Percentiles rank a stretch among this genome's conserved stretches.
These are phyloP conservation scores for Nasonovia ribisnigri DNA, from an alignment of 2,888 invertebrate species.

Conservation along the genomic window DNA sequence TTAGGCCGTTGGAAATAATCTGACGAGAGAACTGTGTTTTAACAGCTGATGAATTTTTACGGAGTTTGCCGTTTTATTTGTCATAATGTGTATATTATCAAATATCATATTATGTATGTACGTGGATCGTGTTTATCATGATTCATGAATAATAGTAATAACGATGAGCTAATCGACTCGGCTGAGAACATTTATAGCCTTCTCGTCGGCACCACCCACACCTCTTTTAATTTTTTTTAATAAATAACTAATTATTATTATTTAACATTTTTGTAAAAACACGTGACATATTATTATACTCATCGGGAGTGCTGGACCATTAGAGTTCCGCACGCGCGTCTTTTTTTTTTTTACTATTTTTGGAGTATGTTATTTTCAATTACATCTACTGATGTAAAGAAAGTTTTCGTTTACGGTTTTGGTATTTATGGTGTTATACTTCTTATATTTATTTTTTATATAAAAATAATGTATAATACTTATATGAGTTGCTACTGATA, in stretches of 20 bases:
- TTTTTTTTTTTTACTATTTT: neutral
- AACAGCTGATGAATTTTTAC: slow-evolving; percentile 12
- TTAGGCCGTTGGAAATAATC: neutral
- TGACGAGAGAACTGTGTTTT: neutral
- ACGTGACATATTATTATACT: neutral
- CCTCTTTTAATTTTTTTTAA: neutral
- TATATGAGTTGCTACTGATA: neutral
- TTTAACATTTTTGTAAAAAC: neutral
- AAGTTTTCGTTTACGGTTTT: neutral
- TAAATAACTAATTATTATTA: neutral
- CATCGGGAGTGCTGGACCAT: neutral
- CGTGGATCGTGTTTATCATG: neutral
- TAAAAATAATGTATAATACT: neutral
- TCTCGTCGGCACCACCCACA: neutral
- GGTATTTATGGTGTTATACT: neutral
- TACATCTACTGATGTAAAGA: neutral
- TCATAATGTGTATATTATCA: neutral
- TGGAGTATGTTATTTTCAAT: neutral
- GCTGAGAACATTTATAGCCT: neutral
- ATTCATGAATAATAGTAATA: neutral
- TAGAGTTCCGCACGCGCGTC: neutral
- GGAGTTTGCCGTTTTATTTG: neutral
- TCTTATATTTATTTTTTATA: neutral
- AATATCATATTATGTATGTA: too few species aligned
- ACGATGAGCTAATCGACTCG: neutral